Conservation (phyloP, 2,113 vertebrate genomes). For the Oplegnathus fasciatus region DNA sequence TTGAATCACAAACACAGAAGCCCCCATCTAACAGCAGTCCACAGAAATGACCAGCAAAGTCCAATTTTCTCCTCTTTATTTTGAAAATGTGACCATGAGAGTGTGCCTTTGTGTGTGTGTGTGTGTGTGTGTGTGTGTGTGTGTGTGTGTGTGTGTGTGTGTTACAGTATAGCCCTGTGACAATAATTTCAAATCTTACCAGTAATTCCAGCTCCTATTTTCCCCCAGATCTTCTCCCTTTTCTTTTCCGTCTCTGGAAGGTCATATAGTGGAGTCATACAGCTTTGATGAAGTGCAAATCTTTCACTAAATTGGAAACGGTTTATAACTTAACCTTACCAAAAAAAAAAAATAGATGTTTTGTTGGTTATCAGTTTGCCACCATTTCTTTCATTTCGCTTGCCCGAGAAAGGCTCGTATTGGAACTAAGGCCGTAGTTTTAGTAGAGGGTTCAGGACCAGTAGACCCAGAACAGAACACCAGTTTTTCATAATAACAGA, state of each 20-base stretch:
- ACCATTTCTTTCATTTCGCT: slow-evolving; percentile 2
- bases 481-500: slow-evolving; percentile 35
- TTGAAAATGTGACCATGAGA: background rate
- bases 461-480: slow-evolving; percentile 25
- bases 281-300: background rate
- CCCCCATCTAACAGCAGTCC: background rate
- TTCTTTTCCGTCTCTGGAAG: background rate
- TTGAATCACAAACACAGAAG: background rate
- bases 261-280: background rate
- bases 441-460: slow-evolving; percentile 2
- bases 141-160: too few species aligned
- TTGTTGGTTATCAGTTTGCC: background rate
- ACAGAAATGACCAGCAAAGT: background rate
- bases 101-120: background rate
- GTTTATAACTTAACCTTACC: background rate
- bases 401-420: background rate
- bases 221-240: background rate
- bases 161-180: background rate
- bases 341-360: background rate
- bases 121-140: too few species aligned
- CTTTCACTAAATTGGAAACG: background rate
- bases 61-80: too few species aligned
- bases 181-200: background rate
- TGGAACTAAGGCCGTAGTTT: background rate
- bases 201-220: background rate